Base-by-base conservation (phyloP, 2,888 invertebrate genomes). In the Hydropsyche betteni region DNA sequence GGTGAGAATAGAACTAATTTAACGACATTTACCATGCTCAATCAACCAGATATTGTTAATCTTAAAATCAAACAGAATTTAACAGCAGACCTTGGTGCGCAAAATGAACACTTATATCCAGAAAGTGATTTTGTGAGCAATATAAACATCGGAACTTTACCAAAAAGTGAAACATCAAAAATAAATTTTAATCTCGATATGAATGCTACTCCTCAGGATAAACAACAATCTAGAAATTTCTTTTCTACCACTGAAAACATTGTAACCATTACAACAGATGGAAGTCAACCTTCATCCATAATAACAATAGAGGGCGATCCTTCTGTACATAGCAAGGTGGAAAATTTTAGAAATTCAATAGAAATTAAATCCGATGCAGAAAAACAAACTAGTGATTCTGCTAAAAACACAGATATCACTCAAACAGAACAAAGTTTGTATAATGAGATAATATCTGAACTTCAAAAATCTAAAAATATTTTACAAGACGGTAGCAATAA, bases 31-130 rank as follows among this genome's bases (percentile, higher is more conserved):
- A 79, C 79, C 1, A 36, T 79, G 50, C 36, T 79, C 81, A 87
- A 87, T 79, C 87, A 88, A 82, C 88, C 88, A 16, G 88, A 88
- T 77, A 86, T 87, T 38, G 87, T 88, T 0, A 88, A 87, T 77
- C 86, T 88, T 79, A 86, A 87, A 81, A 82, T 87, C 50, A 88
- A 87, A 82, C 76, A 77, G 51, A 77, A 76, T 8, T 50, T 36
- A 16, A 61, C 44, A 5, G 75, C 75, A 51, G 64, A 52, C 12
- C n/a, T 50, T 1, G 34, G 34, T 10, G 7, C 52, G 14, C 58
- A 71, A 33, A 77, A 68, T 64, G 64, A 64, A 36, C 5, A 64
- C 34, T 10, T 12, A 64, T 34, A 64, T 33, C 34, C 55, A 10
- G 77, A 86, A 61, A 85, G 87, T 76, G 88, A 88, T 78, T 88